These are phyloP conservation scores for Pagrus major DNA, from an alignment of 2,113 vertebrate species.

Conservation along the genomic window DNA sequence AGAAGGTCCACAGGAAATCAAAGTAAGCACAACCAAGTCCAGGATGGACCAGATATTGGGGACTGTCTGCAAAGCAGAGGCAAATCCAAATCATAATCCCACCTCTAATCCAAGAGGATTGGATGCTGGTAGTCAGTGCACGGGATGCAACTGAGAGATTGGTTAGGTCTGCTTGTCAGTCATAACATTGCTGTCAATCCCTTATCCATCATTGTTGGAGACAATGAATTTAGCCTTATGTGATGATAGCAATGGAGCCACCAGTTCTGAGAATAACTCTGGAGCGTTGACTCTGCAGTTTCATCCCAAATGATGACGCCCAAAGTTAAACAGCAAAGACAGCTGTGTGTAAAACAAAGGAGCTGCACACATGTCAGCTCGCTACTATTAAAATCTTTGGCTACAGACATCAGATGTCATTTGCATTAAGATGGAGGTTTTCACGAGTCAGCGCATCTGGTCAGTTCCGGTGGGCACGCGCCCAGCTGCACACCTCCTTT, in stretches of 20 bases:
- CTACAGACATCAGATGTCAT: neutral
- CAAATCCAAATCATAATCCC: constrained; percentile 82
- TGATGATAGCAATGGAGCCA: constrained; percentile 5
- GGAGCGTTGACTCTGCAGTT: neutral
- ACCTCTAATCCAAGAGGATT: constrained; percentile 83
- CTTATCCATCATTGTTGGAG: constrained; percentile 66
- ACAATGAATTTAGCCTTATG: constrained; percentile 44
- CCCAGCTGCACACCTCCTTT: constrained; percentile 17
- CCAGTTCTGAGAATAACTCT: neutral
- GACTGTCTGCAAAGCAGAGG: constrained; percentile 63
- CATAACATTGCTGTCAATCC: constrained; percentile 80
- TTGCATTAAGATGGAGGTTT: constrained; percentile 27
- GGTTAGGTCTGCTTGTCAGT: constrained; percentile 82
- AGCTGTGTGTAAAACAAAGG: neutral
- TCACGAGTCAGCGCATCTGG: neutral
- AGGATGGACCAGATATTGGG: constrained; percentile 59
- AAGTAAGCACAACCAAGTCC: constrained; percentile 36
- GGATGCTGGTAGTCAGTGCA: constrained; percentile 71
- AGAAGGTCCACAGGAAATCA: constrained; percentile 16
- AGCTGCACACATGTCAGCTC: neutral
- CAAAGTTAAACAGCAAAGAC: neutral
- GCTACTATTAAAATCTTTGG: neutral
- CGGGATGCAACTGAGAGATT: constrained; percentile 72
- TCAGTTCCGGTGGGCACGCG: constrained; percentile 6
- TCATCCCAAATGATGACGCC: neutral